A percentile compares a stretch with the other conserved stretches of the same genome.
phyloP scores from a whole-genome alignment of 2,113 vertebrate genomes.

The Cinclus mexicanus region DNA sequence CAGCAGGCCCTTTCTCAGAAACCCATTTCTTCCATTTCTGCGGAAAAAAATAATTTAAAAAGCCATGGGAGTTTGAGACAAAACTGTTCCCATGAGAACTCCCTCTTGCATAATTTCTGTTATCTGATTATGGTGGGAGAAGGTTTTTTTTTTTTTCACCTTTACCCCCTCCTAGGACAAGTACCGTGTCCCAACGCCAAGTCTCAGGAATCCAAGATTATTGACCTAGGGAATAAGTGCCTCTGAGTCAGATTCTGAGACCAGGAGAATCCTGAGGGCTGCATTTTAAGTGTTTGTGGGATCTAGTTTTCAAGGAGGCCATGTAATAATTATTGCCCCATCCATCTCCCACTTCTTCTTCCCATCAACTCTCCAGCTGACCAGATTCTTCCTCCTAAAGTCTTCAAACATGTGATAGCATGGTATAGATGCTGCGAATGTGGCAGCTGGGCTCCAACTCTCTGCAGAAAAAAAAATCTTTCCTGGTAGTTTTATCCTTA shows the following conservation, averaged over 20 bases:
- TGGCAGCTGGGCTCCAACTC: background rate
- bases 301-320: background rate
- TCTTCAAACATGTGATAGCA: background rate
- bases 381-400: background rate
- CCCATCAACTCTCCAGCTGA: background rate
- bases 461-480: background rate
- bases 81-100: conserved; percentile 13
- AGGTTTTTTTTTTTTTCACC: background rate
- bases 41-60: background rate
- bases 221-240: background rate
- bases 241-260: background rate
- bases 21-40: background rate
- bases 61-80: background rate
- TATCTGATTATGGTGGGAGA: conserved; percentile 20
- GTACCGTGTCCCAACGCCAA: background rate
- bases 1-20: background rate
- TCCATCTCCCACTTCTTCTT: background rate
- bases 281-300: background rate
- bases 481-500: background rate
- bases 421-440: background rate
- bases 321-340: background rate
- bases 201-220: background rate
- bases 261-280: background rate
- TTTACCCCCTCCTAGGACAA: background rate
- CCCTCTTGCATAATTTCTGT: background rate